phyloP scores from a whole-genome alignment of 2,888 invertebrate genomes.

The Drosophila stalkeri region DNA sequence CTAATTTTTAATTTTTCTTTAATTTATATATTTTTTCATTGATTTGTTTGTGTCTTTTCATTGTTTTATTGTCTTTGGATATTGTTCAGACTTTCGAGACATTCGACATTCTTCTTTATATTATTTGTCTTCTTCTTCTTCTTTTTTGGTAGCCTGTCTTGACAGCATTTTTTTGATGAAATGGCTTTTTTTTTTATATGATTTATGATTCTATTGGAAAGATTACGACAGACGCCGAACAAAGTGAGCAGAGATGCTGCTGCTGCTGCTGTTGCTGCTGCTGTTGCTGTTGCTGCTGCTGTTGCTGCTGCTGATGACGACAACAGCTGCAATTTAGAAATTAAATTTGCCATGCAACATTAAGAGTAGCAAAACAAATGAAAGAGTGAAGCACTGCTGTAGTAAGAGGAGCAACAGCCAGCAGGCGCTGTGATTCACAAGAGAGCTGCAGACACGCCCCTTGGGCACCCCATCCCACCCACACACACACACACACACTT shows the following conservation, averaged over 20 bases:
- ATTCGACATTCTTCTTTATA: neutral
- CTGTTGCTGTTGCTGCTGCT: slow-evolving; percentile 11
- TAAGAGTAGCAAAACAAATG: slow-evolving; percentile 57
- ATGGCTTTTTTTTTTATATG: slow-evolving; percentile 52
- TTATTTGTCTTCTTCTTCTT: neutral
- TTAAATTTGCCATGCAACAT: slow-evolving; percentile 83
- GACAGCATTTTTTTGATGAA: slow-evolving; percentile 51
- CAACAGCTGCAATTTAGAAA: slow-evolving; percentile 83
- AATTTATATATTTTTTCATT: neutral
- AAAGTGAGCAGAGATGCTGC: slow-evolving; percentile 35
- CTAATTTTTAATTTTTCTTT: no score
- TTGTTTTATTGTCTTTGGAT: neutral
- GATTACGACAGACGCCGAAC: slow-evolving; percentile 58
- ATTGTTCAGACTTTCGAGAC: neutral
- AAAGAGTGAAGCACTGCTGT: slow-evolving; percentile 16
- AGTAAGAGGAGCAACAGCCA: slow-evolving; percentile 8
- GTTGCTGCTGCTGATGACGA: slow-evolving; percentile 45
- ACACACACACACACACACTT: neutral
- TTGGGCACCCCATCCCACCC: neutral
- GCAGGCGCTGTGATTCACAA: slow-evolving; percentile 60
- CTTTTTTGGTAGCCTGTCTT: neutral
- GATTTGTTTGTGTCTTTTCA: no score
- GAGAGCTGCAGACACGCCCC: slow-evolving; percentile 30
- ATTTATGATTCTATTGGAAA: slow-evolving; percentile 72
- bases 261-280: slow-evolving; percentile 11